Conservation (phyloP, 2,113 vertebrate species). For the Elaphurus davidianus region DNA sequence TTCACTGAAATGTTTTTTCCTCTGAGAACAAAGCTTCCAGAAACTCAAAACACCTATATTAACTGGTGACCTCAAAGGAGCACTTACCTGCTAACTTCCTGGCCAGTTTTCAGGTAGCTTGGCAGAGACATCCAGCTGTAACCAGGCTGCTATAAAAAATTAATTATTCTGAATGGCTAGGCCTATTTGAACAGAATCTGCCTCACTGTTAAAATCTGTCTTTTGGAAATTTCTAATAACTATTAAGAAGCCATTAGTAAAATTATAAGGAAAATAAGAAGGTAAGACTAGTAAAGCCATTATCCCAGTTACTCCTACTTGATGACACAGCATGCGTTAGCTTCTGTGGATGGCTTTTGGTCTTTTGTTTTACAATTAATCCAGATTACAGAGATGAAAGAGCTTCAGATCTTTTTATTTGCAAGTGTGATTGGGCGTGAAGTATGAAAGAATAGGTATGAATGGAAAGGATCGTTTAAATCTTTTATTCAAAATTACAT, state of each 20-base stretch:
- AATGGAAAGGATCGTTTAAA: neutral
- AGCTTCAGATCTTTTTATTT: neutral
- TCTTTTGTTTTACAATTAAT: conserved; percentile 26
- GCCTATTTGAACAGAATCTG: conserved; percentile 12
- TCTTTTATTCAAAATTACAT: neutral
- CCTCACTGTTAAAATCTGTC: neutral
- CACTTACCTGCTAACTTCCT: conserved; percentile 49
- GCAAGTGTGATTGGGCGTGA: neutral
- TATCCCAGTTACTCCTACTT: neutral
- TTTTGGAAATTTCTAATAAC: conserved; percentile 39
- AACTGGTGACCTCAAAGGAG: conserved; percentile 44
- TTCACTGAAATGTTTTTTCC: conserved; percentile 62
- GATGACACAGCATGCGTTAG: neutral
- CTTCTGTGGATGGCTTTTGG: neutral
- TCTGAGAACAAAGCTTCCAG: conserved; percentile 63
- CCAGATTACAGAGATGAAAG: neutral
- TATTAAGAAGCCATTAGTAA: neutral
- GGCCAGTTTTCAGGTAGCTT: conserved; percentile 56
- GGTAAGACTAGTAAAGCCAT: neutral
- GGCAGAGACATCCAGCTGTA: neutral
- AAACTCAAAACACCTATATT: conserved; percentile 59
- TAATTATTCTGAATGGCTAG: conserved; percentile 33
- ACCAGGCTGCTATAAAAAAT: neutral
- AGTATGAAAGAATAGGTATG: neutral
- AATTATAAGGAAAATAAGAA: conserved; percentile 32